A percentile compares a stretch with the other conserved stretches of the same genome.
Evolutionary conservation across 2,888 invertebrate species (phyloP).

Genomic region (Gerris lacustris): DNA sequence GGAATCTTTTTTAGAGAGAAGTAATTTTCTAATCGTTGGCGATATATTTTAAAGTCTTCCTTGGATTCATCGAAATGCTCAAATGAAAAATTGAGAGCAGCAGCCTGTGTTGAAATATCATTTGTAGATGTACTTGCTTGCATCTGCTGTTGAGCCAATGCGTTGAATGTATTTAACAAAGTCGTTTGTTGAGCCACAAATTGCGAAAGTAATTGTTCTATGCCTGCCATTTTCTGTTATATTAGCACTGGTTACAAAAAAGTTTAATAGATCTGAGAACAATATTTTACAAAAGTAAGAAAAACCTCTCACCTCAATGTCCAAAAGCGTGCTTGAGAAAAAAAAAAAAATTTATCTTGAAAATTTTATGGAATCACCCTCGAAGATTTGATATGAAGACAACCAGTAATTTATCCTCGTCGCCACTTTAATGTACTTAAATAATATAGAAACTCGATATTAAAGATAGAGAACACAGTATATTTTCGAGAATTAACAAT

Average conservation of each 20-base stretch:
- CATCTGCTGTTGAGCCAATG: background rate
- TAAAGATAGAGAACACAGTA: too few species aligned
- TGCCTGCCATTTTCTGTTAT: background rate
- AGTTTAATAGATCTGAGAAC: background rate
- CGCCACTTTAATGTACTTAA: too few species aligned
- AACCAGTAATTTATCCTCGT: too few species aligned
- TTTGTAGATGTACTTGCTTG: background rate
- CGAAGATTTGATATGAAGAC: too few species aligned
- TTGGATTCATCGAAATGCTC: background rate
- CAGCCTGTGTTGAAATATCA: background rate
- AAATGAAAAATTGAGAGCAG: background rate
- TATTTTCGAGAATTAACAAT: too few species aligned
- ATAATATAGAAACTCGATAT: too few species aligned
- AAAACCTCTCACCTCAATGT: too few species aligned
- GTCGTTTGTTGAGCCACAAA: background rate
- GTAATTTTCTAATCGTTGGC: background rate
- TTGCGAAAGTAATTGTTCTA: background rate
- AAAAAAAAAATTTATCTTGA: too few species aligned
- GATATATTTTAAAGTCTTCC: background rate
- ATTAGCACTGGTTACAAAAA: background rate
- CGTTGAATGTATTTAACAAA: background rate
- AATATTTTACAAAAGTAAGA: too few species aligned
- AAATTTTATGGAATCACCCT: too few species aligned
- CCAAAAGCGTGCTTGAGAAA: too few species aligned
- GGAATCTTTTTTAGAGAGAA: background rate